Conservation (phyloP, 2,797 vertebrate species). For the Manis crassicaudata region DNA sequence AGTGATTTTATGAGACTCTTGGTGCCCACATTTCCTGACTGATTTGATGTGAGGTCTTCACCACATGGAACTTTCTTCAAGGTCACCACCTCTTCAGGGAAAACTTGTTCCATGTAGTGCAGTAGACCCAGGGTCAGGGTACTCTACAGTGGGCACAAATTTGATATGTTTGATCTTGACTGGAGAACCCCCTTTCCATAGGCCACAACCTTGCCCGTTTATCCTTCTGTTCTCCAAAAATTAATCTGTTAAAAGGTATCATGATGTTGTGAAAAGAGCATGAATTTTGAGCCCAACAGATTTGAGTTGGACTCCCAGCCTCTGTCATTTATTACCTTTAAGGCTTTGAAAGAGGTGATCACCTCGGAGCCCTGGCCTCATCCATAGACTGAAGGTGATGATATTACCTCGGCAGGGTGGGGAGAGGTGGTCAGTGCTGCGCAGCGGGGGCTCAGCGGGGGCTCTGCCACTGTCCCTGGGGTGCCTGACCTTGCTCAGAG, state of each 20-base stretch:
- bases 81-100: neutral
- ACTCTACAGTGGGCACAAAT: neutral
- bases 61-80: neutral
- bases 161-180: neutral
- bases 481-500: neutral
- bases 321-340: neutral
- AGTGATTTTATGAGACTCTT: neutral
- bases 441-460: no score
- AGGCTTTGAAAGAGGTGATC: neutral
- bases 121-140: neutral
- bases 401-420: neutral
- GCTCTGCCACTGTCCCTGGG: neutral
- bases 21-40: neutral
- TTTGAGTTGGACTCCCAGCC: neutral
- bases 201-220: neutral
- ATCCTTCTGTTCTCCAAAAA: constrained; percentile 1
- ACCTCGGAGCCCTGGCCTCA: neutral
- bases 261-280: neutral
- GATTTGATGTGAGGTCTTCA: neutral
- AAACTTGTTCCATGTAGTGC: neutral
- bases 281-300: neutral
- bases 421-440: neutral
- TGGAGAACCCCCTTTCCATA: neutral
- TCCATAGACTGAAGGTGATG: neutral
- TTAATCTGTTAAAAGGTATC: neutral